Evolutionary conservation across 2,888 invertebrate genomes (phyloP), one percentile per base, ranked within the genome.

Genomic region (Drosophila meridiana): DNA sequence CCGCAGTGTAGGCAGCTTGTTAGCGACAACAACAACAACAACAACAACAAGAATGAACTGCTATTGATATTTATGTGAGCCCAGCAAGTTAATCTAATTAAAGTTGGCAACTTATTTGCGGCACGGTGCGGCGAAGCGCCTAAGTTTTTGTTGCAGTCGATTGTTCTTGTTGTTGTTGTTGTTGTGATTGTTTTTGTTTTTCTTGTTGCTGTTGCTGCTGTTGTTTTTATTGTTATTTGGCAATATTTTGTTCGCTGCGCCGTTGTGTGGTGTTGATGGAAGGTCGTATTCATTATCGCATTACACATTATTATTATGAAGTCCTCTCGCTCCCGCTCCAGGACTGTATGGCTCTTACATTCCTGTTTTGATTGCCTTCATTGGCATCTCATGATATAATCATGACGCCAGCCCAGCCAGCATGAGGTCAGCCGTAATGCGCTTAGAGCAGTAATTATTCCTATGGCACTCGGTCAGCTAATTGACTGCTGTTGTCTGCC

Each of bases 41-140:
- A 34, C 34, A 45, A 8, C 26, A 13, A 6, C 40, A 40, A 36
- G 34, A 36, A 45, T 47, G 67, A 55, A 60, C 61, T 68, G 53
- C 65, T 53, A 69, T 70, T 62, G 70, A 73, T 61, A 81, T 72
- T 77, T 61, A 73, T 72, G 66, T 57, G 57, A 59, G 61, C 11
- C 50, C 68, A 43, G 69, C 63, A 76, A 73, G 70, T 60, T 87
- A 80, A 89, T 87, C 80, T 82, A 82, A 87, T 87, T 78, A 82
- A 80, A 82, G 76, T 73, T 74, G 70, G 48, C 70, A 67, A 69
- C 66, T 74, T 83, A 71, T 76, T 60, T 58, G 68, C 60, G 30
- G 59, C 55, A 61, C 60, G 40, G 57, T 55, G 47, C 30, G 32
- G 28, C 66, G 34, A 42, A 32, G 32, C 26, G 32, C 7, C 28